These are phyloP conservation scores for Anthopleura sola DNA, from an alignment of 64 coral and sea anemone genomes.

Conservation along the genomic window DNA sequence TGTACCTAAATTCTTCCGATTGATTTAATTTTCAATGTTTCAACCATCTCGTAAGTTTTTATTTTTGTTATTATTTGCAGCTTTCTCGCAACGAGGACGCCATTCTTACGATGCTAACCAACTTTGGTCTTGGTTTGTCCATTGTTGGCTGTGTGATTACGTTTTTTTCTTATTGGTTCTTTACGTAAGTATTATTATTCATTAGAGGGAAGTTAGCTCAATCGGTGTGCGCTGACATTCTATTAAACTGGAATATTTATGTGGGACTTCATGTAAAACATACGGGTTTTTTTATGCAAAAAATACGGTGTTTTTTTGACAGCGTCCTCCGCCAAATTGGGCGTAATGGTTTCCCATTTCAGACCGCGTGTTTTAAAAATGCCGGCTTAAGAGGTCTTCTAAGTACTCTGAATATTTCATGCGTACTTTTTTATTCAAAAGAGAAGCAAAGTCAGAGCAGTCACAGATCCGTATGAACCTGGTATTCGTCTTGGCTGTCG, in stretches of 20 bases:
- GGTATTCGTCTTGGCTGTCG: background rate
- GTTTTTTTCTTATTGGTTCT: slow-evolving; percentile 21
- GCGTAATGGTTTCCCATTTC: no score
- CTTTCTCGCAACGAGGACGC: slow-evolving; percentile 6
- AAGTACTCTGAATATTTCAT: no score
- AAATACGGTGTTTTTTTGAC: no score
- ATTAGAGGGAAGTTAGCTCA: background rate
- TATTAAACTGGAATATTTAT: no score
- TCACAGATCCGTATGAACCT: slow-evolving; percentile 10
- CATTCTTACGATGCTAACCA: slow-evolving; percentile 3
- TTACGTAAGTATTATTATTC: slow-evolving; percentile 8
- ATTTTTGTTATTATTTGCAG: background rate
- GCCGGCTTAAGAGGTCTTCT: no score
- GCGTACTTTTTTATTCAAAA: background rate
- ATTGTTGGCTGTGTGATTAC: slow-evolving; percentile 35
- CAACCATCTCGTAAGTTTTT: background rate
- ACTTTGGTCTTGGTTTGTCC: slow-evolving; percentile 36
- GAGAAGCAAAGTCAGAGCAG: slow-evolving; percentile 14
- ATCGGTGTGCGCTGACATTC: no score
- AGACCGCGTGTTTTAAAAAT: no score
- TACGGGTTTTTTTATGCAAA: no score
- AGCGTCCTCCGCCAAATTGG: no score
- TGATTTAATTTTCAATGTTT: no score
- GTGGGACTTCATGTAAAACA: no score
- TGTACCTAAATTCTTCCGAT: no score